A percentile compares a stretch with the other conserved stretches of the same genome.
Conservation (phyloP, 2,113 vertebrate species). For the Austrofundulus limnaeus region DNA sequence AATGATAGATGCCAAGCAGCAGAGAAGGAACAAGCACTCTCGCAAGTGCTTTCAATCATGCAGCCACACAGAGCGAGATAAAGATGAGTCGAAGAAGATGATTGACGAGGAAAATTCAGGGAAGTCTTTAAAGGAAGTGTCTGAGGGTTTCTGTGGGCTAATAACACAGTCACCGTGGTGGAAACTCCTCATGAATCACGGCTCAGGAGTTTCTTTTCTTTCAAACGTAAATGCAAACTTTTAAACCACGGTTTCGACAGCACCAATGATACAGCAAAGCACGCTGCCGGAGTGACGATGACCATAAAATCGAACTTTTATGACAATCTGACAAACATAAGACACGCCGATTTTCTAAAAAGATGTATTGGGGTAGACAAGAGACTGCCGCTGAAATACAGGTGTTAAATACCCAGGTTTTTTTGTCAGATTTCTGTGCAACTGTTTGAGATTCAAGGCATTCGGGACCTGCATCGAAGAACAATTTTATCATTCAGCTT, state of each 20-base stretch:
- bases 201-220: conserved; percentile 34
- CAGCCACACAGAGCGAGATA: conserved; percentile 29
- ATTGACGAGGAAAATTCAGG: conserved; percentile 49
- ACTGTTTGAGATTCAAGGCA: conserved; percentile 55
- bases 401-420: conserved; percentile 52
- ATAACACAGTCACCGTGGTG: conserved; percentile 17
- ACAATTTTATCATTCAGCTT: conserved; percentile 64
- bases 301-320: conserved; percentile 13
- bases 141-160: conserved; percentile 31
- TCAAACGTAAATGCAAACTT: conserved; percentile 40
- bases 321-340: conserved; percentile 7
- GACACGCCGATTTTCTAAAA: too few relatives aligned
- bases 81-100: conserved; percentile 49
- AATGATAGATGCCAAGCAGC: conserved; percentile 48
- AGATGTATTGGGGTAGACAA: conserved; percentile 27
- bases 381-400: conserved; percentile 47
- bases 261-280: conserved; percentile 19
- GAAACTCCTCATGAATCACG: conserved; percentile 41
- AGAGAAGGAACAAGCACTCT: conserved; percentile 30
- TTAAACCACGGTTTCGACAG: conserved; percentile 19
- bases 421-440: conserved; percentile 56
- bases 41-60: conserved; percentile 14
- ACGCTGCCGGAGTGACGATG: conserved; percentile 17
- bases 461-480: conserved; percentile 67
- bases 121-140: conserved; percentile 36